phyloP scores from a whole-genome alignment of 2,797 vertebrate genomes.

The Oreochromis grahami region DNA sequence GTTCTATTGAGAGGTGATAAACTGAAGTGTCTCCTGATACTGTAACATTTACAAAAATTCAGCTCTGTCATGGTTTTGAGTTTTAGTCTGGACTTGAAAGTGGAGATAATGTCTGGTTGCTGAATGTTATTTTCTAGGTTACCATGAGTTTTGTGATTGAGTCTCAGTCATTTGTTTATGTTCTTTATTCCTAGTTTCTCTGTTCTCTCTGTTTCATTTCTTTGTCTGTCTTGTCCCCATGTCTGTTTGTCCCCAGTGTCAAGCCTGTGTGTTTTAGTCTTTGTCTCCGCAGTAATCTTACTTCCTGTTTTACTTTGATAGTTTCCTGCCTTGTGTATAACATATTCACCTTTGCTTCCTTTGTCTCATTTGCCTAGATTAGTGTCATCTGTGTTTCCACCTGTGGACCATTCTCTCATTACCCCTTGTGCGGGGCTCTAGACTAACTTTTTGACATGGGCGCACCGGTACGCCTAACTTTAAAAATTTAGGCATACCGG shows the following conservation, averaged over 20 bases:
- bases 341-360: not conserved
- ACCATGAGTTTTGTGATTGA: not conserved
- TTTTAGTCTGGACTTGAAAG: not conserved
- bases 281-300: not conserved
- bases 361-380: not conserved
- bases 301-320: not conserved
- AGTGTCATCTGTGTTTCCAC: not conserved
- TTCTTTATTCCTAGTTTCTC: not conserved
- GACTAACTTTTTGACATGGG: too few relatives aligned
- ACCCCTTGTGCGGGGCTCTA: not conserved
- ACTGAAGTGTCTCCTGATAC: not conserved
- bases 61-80: not conserved
- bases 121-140: not conserved
- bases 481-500: too few relatives aligned
- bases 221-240: not conserved
- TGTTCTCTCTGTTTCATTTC: not conserved
- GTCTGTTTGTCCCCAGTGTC: not conserved
- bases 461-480: too few relatives aligned
- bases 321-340: not conserved
- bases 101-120: not conserved
- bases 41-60: not conserved
- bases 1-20: not conserved
- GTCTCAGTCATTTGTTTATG: not conserved
- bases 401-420: not conserved
- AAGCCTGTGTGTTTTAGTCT: not conserved